These are phyloP conservation scores for Onthophagus sagittarius DNA, from an alignment of 2,888 invertebrate species.

Conservation along the genomic window DNA sequence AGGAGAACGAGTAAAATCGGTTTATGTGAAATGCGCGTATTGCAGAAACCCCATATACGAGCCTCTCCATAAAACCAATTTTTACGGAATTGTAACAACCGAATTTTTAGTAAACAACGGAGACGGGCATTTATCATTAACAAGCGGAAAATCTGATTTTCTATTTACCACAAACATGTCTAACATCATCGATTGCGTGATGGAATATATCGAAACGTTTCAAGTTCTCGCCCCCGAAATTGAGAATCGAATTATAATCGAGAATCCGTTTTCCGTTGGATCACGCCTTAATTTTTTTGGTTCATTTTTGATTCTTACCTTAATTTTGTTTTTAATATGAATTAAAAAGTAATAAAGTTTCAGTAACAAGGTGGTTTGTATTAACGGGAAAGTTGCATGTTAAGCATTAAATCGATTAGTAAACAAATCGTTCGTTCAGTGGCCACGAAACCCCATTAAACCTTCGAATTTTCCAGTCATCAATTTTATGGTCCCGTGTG, in stretches of 20 bases:
- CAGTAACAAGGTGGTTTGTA: no score
- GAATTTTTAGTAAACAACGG: neutral
- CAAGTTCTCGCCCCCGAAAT: neutral
- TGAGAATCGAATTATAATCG: neutral
- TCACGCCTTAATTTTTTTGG: neutral
- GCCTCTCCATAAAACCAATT: neutral
- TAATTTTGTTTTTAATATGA: no score
- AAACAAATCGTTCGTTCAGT: no score
- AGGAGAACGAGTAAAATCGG: neutral
- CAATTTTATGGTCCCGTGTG: neutral
- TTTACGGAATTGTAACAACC: neutral
- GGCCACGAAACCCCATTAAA: neutral
- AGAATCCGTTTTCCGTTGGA: neutral
- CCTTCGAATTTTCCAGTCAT: neutral
- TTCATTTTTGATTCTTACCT: no score
- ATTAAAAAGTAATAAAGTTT: no score
- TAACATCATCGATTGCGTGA: neutral
- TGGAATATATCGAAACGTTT: neutral
- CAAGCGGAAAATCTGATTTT: neutral
- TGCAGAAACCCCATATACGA: neutral
- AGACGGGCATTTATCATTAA: neutral
- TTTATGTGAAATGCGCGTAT: neutral
- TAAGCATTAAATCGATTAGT: neutral
- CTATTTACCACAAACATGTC: neutral
- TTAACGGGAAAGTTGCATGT: no score